Base-by-base conservation (phyloP, 2,888 invertebrate species). In the Sarcophaga rosellei region DNA sequence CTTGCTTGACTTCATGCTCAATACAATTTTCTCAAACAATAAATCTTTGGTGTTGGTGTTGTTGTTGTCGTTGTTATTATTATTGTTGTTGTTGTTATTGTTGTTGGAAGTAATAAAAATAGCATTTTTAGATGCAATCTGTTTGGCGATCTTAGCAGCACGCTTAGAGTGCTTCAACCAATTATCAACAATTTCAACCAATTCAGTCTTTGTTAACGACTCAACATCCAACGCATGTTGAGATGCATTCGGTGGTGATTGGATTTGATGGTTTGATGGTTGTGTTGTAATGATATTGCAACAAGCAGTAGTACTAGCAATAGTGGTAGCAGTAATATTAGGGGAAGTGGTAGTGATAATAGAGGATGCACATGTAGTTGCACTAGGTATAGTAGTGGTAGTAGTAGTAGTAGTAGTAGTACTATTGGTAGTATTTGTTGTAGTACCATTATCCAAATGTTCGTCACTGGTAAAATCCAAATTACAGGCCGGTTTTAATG, bases 391-490 rank as follows among this genome's bases (percentile, higher is more conserved):
- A 61, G 72, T 61, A 65, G 59, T 61, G 59, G 59, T 65, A 61
- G 15, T 70, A n/a, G 76, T 57, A 59, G 25, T n/a, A 72, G 15
- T n/a, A 11, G 63, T 47, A 2, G 47, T 63, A 23, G n/a, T 20
- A 44, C 11, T 44, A 45, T 12, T 65, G 59, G 45, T 59, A 4
- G n/a, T 61, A 45, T 4, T 35, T 44, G 35, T 47, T 20, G 62
- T 92, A 86, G 73, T 89, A 93, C 93, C 93, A 90, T 93, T 92
- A 91, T 93, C 92, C 89, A 93, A 90, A 90, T 93, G 93, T 86
- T 93, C 92, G 90, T 94, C 94, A 88, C 94, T 94, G 79, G 94
- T 94, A 88, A 94, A 94, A 90, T 94, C 94, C 89, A 94, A 90
- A 89, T 93, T 93, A 86, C 92, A 91, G 53, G 92, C 89, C 68